Evolutionary conservation across 2,797 vertebrate species (phyloP).

Genomic region (Cossypha heuglini): DNA sequence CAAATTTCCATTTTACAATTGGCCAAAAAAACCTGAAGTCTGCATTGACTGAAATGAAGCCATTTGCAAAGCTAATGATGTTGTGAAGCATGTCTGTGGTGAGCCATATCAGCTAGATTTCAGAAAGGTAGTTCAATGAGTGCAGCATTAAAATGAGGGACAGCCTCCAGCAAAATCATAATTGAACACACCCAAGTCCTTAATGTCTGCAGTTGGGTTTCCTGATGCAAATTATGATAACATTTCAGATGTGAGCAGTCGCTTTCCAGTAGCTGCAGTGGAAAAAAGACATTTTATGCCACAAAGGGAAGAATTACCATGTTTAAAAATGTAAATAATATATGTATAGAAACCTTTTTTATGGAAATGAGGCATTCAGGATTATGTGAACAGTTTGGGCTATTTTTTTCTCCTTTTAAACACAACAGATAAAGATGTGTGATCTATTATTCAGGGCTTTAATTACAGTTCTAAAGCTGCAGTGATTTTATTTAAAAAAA

Average conservation of each 20-base stretch:
- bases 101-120: constrained; percentile 60
- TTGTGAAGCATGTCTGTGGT: constrained; percentile 57
- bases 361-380: constrained; percentile 73
- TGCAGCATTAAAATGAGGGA: constrained; percentile 70
- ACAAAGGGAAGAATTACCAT: constrained; percentile 70
- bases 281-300: constrained; percentile 56
- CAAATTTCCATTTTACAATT: constrained; percentile 75
- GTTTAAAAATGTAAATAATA: constrained; percentile 77
- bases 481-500: constrained; percentile 59
- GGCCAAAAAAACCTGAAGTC: constrained; percentile 71
- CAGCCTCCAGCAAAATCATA: constrained; percentile 73
- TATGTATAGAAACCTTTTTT: constrained; percentile 72
- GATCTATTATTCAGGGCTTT: constrained; percentile 72
- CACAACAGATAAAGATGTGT: constrained; percentile 61
- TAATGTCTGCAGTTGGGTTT: constrained; percentile 63
- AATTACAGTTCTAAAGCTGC: constrained; percentile 71
- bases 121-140: constrained; percentile 69
- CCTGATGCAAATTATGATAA: constrained; percentile 71
- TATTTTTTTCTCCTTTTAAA: constrained; percentile 53
- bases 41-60: constrained; percentile 70
- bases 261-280: constrained; percentile 69
- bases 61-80: constrained; percentile 75
- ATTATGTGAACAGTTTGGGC: constrained; percentile 59
- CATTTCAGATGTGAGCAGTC: constrained; percentile 68
- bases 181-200: constrained; percentile 73